phyloP scores from a whole-genome alignment of 2,888 invertebrate genomes.

The Diaprepes abbreviatus region DNA sequence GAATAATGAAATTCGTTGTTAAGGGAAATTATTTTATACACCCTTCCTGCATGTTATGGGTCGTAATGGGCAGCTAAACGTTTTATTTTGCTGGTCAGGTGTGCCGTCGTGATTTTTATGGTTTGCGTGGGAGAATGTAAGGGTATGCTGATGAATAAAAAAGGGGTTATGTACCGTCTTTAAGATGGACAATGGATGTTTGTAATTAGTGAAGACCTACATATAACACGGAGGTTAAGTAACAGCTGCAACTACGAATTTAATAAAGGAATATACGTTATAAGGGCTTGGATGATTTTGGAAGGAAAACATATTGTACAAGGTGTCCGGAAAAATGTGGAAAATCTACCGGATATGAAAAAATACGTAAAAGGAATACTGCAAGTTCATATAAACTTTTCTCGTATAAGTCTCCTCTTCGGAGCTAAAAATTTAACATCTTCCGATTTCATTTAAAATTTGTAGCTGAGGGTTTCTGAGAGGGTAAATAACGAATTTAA shows the following conservation, averaged over 20 bases:
- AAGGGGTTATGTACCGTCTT: slow-evolving; percentile 6
- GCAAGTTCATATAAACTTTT: no score
- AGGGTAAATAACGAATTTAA: no score
- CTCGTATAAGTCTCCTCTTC: no score
- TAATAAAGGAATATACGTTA: no score
- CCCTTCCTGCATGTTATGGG: slow-evolving; percentile 19
- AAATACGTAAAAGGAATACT: no score
- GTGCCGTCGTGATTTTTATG: slow-evolving; percentile 38
- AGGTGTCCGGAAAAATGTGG: no score
- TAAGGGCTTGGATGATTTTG: no score
- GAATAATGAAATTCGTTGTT: slow-evolving; percentile 47
- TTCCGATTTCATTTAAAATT: no score
- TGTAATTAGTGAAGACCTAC: slow-evolving; percentile 4
- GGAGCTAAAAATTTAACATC: no score
- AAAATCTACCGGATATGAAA: no score
- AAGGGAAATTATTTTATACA: slow-evolving; percentile 39
- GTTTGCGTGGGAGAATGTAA: slow-evolving; percentile 37
- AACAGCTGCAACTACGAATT: not conserved
- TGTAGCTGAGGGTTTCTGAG: no score
- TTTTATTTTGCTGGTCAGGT: slow-evolving; percentile 40
- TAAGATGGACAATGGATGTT: slow-evolving; percentile 1
- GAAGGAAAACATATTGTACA: no score
- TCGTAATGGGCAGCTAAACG: slow-evolving; percentile 32
- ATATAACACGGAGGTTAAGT: not conserved
- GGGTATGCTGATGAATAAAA: slow-evolving; percentile 12